phyloP scores from a whole-genome alignment of 2,797 vertebrate species.

The Melanotaenia pygmaea region DNA sequence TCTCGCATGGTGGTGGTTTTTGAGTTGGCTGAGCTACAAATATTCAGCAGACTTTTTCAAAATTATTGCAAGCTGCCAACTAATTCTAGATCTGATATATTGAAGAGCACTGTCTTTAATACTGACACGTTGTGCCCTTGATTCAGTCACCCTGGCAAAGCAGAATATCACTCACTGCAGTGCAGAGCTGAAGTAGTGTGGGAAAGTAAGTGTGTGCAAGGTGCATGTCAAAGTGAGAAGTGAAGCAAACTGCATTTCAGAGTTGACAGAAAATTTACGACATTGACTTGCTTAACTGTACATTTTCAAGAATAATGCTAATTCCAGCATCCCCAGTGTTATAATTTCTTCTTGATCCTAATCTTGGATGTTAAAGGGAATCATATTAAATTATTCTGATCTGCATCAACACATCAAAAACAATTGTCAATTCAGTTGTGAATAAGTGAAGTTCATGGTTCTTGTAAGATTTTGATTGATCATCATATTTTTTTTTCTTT shows the following conservation, averaged over 20 bases:
- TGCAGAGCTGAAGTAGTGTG: not conserved
- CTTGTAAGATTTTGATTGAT: not conserved
- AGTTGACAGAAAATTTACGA: not conserved
- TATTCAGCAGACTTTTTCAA: slow-evolving; percentile 10
- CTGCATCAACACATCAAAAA: not conserved
- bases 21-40: slow-evolving; percentile 4
- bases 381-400: not conserved
- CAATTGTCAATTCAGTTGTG: not conserved
- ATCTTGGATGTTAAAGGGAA: not conserved
- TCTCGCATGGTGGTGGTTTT: not conserved
- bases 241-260: not conserved
- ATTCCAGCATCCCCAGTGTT: not conserved
- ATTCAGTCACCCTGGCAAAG: slow-evolving; percentile 27
- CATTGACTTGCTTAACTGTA: not conserved
- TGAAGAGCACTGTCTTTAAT: slow-evolving; percentile 45
- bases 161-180: slow-evolving; percentile 5
- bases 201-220: not conserved
- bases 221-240: not conserved
- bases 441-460: not conserved
- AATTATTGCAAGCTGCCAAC: slow-evolving; percentile 22
- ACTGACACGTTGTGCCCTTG: slow-evolving; percentile 36
- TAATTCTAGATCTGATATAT: slow-evolving; percentile 43
- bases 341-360: not conserved
- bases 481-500: not conserved
- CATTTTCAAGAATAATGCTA: not conserved